These are phyloP conservation scores for Cyclura pinguis DNA, from an alignment of 2,797 vertebrate species.

Conservation along the genomic window DNA sequence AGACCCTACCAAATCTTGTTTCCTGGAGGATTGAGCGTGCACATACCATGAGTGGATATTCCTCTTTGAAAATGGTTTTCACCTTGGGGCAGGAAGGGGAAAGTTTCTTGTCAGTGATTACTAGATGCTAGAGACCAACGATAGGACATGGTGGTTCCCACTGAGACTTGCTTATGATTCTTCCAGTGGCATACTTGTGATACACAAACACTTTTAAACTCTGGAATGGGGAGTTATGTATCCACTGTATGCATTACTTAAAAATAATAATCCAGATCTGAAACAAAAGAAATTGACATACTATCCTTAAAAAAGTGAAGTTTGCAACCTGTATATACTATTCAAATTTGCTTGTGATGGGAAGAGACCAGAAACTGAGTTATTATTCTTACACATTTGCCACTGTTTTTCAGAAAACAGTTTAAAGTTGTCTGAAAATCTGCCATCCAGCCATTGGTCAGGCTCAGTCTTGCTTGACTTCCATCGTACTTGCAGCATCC, in stretches of 20 bases:
- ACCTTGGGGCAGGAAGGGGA: neutral
- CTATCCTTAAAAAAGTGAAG: neutral
- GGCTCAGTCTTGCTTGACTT: neutral
- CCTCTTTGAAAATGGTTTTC: neutral
- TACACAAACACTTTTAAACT: no score
- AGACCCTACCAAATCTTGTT: neutral
- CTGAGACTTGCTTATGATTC: neutral
- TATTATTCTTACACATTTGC: neutral
- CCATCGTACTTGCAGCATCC: neutral
- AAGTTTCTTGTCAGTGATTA: neutral
- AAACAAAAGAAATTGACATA: neutral
- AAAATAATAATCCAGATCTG: neutral
- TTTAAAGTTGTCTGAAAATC: neutral
- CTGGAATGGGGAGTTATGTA: neutral
- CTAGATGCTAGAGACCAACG: neutral
- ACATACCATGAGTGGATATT: neutral
- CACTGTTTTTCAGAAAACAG: no score
- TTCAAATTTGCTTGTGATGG: neutral
- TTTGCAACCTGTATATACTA: neutral
- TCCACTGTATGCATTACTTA: neutral
- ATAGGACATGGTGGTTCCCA: neutral
- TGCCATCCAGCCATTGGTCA: neutral
- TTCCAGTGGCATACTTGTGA: neutral
- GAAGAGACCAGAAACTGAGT: neutral
- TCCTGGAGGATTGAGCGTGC: neutral